Evolutionary conservation across 2,888 invertebrate genomes (phyloP), one percentile per base, ranked within the genome.

Genomic region (Sinotaia quadrata): DNA sequence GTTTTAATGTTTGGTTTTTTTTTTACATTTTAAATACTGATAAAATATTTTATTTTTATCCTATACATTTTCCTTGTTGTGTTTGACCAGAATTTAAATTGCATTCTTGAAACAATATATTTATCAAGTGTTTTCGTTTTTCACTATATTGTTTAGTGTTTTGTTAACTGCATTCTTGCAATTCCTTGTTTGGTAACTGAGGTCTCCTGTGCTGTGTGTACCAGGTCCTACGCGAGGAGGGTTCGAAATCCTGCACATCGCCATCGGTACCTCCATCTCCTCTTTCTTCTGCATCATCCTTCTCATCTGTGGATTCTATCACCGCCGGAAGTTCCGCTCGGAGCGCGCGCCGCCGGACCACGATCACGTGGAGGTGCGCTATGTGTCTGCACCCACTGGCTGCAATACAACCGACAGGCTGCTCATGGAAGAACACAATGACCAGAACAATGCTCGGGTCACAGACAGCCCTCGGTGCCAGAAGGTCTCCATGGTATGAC

Each of bases 401-500:
- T 82, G 83, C 73, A 84, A 81, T 67, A 84, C 84, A 12, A 82
- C 83, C 18, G 85, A 85, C 72, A 75, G 84, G 71, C 79, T 84
- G 52, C 78, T 84, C 69, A 83, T 75, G 69, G 74, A 75, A 44
- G 75, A 76, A 58, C 49, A 67, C 47, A 67, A 67, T 36, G 69
- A 76, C 59, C 41, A 68, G 44, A 59, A 61, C 58, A 67, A 71
- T 47, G 63, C 56, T 24, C 37, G 58, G n/a, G 60, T 59, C 27
- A 71, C 75, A 41, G 74, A 76, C 41, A 76, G 76, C 59, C 76
- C 76, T 4, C 69, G 76, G n/a, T 75, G 78, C 66, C 84, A 84
- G 71, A 84, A 84, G 74, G 82, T 84, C 5, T 84, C 84, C 34
- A 84, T 84, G 69, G 84, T 84, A 76, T 84, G 79, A 83, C 76